Base-by-base conservation (phyloP, 2,797 vertebrate genomes). In the Alectoris magna region DNA sequence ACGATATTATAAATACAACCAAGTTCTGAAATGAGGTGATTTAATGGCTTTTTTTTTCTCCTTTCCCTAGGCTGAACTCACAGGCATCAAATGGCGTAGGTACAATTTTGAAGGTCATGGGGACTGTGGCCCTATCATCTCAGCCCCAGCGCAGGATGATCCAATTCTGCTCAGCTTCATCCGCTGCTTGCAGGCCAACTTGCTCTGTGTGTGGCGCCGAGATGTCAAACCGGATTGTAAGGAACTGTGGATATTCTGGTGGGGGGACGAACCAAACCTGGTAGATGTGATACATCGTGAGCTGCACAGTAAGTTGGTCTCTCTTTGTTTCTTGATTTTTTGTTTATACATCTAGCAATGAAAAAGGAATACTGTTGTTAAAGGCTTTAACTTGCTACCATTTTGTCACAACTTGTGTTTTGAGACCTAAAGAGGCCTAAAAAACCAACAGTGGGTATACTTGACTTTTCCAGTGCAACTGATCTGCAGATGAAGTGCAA, bases 201-300 rank as follows among this genome's bases (percentile, higher is more conserved):
- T 99, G 98, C 98, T 99, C 51, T 99, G 99, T 41, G 99, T 99
- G 60, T 99, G 99, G 99, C 98, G 99, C 46, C 99, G 99, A 14
- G 99, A 99, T 43, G 98, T 99, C 98, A 99, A 98, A 95, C 99
- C 99, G 8, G 98, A 98, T 91, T 98, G 98, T 94, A 99, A 99
- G 97, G 99, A 99, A 87, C 98, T 99, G 59, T 99, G 99, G 99
- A 99, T 99, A 97, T 99, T 99, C 98, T 99, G 99, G 99, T 99
- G 99, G 99, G 99, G 99, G 12, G 99, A 99, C 1, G 98, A 99
- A 88, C 99, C 99, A 80, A 99, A 99, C 95, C 98, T 99, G 49
- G 97, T 98, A 4, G 98, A 99, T 74, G 98, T 99, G 96, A 99
- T 99, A 95, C 99, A 99, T 97, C 98, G 98, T 1, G 99, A 99